A percentile compares a stretch with the other conserved stretches of the same genome.
These are phyloP conservation scores for Tenthredo scrophulariae DNA, from an alignment of 2,888 invertebrate genomes.

Conservation along the genomic window DNA sequence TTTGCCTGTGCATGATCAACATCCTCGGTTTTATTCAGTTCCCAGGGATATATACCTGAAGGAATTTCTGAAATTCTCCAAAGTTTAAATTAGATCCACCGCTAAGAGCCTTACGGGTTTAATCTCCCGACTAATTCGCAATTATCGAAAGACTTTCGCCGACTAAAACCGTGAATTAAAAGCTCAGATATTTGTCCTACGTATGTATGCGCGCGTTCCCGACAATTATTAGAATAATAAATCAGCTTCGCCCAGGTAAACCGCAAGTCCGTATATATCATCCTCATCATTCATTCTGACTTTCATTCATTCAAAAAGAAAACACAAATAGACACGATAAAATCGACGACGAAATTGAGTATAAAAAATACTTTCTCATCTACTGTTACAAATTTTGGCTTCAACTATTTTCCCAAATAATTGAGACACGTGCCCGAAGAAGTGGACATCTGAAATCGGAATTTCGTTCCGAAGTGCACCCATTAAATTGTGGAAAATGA, in stretches of 20 bases:
- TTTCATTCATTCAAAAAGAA: neutral
- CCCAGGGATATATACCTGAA: neutral
- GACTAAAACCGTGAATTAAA: neutral
- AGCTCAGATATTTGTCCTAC: constrained; percentile 10
- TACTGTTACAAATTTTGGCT: too few relatives aligned
- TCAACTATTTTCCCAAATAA: too few relatives aligned
- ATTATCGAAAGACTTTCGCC: constrained; percentile 34
- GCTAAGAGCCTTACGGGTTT: constrained; percentile 33
- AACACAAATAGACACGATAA: neutral
- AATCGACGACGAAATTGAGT: neutral
- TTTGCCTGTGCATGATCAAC: constrained; percentile 20
- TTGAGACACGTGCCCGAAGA: too few relatives aligned
- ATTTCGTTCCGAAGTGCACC: too few relatives aligned
- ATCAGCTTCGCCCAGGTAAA: neutral
- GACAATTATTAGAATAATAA: neutral
- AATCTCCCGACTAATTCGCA: constrained; percentile 35
- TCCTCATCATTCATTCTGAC: neutral
- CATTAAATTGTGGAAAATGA: too few relatives aligned
- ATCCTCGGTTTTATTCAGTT: constrained; percentile 1
- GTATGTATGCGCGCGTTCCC: neutral
- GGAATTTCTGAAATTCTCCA: constrained; percentile 29
- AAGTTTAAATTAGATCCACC: constrained; percentile 44
- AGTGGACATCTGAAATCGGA: too few relatives aligned
- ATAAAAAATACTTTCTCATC: neutral
- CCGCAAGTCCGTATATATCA: neutral